phyloP scores from a whole-genome alignment of 2,797 vertebrate species.

The Megaceryle alcyon region DNA sequence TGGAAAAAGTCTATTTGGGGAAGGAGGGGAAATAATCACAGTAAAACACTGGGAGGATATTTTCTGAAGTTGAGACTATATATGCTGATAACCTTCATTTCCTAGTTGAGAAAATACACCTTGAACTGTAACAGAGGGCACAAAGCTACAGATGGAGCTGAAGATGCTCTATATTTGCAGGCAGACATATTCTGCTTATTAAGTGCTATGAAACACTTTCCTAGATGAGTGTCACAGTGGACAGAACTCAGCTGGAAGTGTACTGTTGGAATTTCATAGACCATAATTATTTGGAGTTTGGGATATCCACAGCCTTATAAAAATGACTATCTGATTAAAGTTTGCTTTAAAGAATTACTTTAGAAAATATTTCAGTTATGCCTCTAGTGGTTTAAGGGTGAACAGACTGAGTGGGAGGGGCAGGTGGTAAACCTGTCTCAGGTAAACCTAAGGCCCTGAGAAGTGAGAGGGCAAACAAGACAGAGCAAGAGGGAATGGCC shows the following conservation, averaged over 20 bases:
- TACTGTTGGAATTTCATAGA: neutral
- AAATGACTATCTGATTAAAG: neutral
- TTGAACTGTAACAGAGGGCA: neutral
- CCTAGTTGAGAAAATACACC: neutral
- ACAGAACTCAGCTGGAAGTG: neutral
- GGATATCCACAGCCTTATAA: neutral
- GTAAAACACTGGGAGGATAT: neutral
- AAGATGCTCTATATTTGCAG: neutral
- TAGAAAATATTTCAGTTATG: neutral
- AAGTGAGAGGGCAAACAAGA: too few relatives aligned
- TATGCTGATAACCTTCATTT: neutral
- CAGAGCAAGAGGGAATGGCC: too few relatives aligned
- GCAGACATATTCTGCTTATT: neutral
- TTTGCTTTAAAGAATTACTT: neutral
- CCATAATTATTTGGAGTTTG: neutral
- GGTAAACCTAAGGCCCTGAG: too few relatives aligned
- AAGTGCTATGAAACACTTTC: neutral
- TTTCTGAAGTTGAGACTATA: neutral
- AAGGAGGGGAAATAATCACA: neutral
- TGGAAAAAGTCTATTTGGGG: neutral
- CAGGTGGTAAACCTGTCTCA: too few relatives aligned
- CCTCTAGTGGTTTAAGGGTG: too few relatives aligned
- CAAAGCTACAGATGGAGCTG: neutral
- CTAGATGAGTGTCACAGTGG: accelerated
- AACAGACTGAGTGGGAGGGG: too few relatives aligned